Conservation (phyloP, 2,797 vertebrate species). For the Lophius americanus region DNA sequence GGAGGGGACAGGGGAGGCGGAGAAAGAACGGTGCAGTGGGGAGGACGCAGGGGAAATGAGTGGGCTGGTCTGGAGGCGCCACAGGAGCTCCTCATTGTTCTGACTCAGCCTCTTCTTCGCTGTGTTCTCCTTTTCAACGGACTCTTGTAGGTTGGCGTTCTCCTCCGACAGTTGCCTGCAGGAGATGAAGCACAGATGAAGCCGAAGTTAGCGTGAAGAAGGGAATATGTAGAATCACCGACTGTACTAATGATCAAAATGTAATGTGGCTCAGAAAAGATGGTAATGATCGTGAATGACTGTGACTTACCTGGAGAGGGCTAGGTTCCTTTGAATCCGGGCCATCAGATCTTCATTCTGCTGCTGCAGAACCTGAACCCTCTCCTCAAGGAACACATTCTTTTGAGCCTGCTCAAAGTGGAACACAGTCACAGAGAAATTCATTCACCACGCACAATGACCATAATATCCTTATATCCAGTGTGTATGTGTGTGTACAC, state of each 20-base stretch:
- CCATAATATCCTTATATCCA: background rate
- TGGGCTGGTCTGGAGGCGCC: conserved; percentile 96
- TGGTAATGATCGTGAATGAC: background rate
- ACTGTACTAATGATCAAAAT: background rate
- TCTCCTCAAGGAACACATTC: conserved; percentile 94
- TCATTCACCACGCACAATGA: conserved; percentile 51
- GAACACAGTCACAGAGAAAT: conserved; percentile 59
- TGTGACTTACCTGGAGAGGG: conserved; percentile 87
- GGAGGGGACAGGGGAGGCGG: conserved; percentile 75
- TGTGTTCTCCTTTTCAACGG: conserved; percentile 92
- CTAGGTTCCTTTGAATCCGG: conserved; percentile 90
- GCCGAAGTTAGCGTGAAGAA: background rate
- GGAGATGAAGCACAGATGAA: conserved; percentile 10
- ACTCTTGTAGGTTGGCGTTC: conserved; percentile 94
- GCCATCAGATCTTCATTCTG: conserved; percentile 96
- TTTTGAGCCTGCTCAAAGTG: conserved; percentile 90
- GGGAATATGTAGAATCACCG: background rate
- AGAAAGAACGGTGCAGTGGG: conserved; percentile 86
- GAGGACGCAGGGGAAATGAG: conserved; percentile 88
- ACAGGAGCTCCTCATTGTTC: conserved; percentile 96
- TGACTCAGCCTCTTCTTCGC: conserved; percentile 96
- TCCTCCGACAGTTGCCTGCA: conserved; percentile 94
- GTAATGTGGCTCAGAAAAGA: background rate
- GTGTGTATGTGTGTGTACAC: background rate
- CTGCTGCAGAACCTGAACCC: conserved; percentile 93